Evolutionary conservation across 2,888 invertebrate species (phyloP).

Genomic region (Julus scandinavius): DNA sequence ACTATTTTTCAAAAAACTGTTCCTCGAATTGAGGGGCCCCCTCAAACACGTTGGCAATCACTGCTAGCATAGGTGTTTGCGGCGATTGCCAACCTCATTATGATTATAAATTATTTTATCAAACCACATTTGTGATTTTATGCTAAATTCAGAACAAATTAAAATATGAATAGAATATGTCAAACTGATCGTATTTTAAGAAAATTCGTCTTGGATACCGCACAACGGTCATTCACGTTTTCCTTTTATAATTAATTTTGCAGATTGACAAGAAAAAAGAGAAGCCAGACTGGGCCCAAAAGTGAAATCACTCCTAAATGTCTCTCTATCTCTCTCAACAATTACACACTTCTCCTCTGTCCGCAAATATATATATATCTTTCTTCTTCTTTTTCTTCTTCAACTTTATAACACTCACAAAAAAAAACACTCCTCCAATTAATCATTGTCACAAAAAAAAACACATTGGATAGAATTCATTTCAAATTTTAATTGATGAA

Average conservation of each 20-base stretch:
- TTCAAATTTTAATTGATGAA: not conserved
- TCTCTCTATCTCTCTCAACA: conserved; percentile 28
- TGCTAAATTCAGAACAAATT: not conserved
- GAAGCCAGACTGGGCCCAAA: conserved; percentile 57
- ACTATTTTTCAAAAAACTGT: no score
- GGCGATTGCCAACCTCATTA: not conserved
- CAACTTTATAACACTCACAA: not conserved
- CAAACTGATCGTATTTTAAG: not conserved
- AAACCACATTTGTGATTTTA: no score
- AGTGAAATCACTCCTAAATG: not conserved
- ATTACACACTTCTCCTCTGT: not conserved
- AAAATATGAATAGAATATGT: not conserved
- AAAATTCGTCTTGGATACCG: not conserved
- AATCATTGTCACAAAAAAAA: not conserved
- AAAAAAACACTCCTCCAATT: not conserved
- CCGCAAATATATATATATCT: not conserved
- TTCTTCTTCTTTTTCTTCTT: conserved; percentile 2
- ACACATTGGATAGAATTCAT: not conserved
- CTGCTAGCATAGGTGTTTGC: not conserved
- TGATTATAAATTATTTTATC: no score
- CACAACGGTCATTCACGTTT: not conserved
- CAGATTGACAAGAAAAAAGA: conserved; percentile 57
- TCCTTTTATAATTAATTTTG: conserved; percentile 14
- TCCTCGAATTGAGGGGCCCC: no score
- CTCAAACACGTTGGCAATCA: no score